These are phyloP conservation scores for Zeugodacus cucurbitae DNA, from an alignment of 1,140 invertebrate genomes.

Conservation along the genomic window DNA sequence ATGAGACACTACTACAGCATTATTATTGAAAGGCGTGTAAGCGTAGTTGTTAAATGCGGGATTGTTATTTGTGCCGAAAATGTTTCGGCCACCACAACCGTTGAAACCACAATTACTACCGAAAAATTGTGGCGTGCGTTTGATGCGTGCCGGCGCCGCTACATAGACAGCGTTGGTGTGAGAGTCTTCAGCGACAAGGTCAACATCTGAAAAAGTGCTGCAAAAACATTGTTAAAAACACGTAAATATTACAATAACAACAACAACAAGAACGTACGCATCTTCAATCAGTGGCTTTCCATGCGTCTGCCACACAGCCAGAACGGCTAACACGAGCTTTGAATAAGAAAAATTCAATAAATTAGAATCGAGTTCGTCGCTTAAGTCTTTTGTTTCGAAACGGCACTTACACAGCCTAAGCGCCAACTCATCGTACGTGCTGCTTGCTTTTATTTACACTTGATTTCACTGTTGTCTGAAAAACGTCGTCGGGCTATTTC, in stretches of 20 bases:
- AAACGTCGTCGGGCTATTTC: not conserved
- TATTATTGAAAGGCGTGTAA: not conserved
- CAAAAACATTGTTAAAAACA: not conserved
- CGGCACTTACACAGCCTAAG: not conserved
- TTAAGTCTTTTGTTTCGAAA: not conserved
- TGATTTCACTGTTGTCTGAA: not conserved
- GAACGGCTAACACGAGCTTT: not conserved
- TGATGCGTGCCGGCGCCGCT: not conserved
- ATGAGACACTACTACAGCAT: not conserved
- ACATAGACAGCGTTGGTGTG: not conserved
- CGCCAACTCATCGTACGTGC: not conserved
- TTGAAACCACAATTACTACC: not conserved
- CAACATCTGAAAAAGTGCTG: constrained; percentile 31
- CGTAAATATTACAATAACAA: not conserved
- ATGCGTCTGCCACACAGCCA: not conserved
- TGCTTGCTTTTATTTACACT: not conserved
- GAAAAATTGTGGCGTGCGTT: not conserved
- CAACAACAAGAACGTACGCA: not conserved
- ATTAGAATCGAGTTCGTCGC: not conserved
- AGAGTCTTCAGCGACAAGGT: constrained; percentile 30
- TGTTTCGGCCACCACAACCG: not conserved
- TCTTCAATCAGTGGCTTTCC: not conserved
- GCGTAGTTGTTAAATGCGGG: not conserved
- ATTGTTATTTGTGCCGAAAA: not conserved
- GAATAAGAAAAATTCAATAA: not conserved